Evolutionary conservation across 2,797 vertebrate genomes (phyloP).

Genomic region (Intellagama lesueurii): DNA sequence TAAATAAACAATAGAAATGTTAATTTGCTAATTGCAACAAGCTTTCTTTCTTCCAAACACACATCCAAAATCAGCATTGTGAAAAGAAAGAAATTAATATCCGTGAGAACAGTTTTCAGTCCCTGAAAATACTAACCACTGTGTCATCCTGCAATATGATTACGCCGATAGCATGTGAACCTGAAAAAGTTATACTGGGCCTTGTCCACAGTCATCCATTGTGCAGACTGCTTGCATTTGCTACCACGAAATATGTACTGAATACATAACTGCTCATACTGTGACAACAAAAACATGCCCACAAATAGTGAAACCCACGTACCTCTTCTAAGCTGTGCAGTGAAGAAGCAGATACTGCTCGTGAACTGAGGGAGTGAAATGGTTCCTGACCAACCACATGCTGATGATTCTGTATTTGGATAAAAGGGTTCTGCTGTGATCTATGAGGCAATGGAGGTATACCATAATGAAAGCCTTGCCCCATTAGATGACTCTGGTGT

Average conservation of each 20-base stretch:
- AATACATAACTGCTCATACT: not conserved
- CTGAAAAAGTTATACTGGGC: not conserved
- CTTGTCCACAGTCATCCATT: not conserved
- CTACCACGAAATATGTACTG: not conserved
- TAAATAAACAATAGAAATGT: not conserved
- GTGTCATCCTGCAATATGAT: not conserved
- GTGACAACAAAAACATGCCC: not conserved
- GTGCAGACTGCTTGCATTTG: not conserved
- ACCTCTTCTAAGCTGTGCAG: constrained; percentile 98
- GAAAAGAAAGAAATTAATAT: not conserved
- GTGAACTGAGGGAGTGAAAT: constrained; percentile 89
- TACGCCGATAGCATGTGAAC: not conserved
- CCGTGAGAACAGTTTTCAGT: not conserved
- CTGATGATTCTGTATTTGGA: constrained; percentile 94
- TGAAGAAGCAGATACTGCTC: constrained; percentile 90
- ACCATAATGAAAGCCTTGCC: constrained; percentile 88
- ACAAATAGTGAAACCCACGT: constrained; percentile 48
- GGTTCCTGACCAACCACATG: constrained; percentile 87
- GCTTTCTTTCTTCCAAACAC: not conserved
- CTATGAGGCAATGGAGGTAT: constrained; percentile 92
- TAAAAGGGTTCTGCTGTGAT: constrained; percentile 92
- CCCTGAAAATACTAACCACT: not conserved
- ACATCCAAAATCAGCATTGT: not conserved
- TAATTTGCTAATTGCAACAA: not conserved
- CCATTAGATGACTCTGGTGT: constrained; percentile 90